These are phyloP conservation scores for Sylvilagus bachmani DNA, from an alignment of 2,113 vertebrate species.

Conservation along the genomic window DNA sequence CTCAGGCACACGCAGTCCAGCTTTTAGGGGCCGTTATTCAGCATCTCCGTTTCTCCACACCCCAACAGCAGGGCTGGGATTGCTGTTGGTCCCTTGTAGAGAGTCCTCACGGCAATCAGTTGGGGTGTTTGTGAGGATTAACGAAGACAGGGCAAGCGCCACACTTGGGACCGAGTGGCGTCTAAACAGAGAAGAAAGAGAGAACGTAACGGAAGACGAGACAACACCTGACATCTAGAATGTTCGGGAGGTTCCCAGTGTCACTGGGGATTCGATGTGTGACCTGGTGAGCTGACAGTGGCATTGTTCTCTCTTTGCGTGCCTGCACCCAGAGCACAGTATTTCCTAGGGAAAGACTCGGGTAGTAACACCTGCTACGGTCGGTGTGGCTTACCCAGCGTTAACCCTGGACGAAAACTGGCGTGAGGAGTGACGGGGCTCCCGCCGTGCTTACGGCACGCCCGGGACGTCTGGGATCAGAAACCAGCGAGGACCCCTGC, in stretches of 20 bases:
- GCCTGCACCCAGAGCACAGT: conserved; percentile 20
- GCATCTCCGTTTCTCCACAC: neutral
- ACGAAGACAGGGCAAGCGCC: too few relatives aligned
- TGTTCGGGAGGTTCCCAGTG: fast-evolving
- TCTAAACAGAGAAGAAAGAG: neutral
- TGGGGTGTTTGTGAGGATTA: neutral
- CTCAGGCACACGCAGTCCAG: neutral
- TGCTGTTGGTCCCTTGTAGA: too few relatives aligned
- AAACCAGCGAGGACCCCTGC: neutral
- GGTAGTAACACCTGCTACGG: conserved; percentile 83
- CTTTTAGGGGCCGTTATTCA: neutral
- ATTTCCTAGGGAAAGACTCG: conserved; percentile 76
- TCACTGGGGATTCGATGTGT: neutral
- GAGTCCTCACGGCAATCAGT: neutral
- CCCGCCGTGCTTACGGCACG: conserved; percentile 69
- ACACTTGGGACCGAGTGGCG: neutral
- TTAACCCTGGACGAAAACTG: conserved; percentile 79
- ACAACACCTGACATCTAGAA: fast-evolving
- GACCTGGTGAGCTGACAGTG: neutral
- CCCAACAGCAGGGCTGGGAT: too few relatives aligned
- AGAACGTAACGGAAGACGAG: fast-evolving
- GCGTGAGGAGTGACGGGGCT: conserved; percentile 77
- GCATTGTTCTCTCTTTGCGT: neutral
- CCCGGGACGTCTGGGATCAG: conserved; percentile 76
- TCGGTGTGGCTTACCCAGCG: conserved; percentile 76